Base-by-base conservation (phyloP, 2,113 vertebrate genomes). In the Eurystomus gularis region DNA sequence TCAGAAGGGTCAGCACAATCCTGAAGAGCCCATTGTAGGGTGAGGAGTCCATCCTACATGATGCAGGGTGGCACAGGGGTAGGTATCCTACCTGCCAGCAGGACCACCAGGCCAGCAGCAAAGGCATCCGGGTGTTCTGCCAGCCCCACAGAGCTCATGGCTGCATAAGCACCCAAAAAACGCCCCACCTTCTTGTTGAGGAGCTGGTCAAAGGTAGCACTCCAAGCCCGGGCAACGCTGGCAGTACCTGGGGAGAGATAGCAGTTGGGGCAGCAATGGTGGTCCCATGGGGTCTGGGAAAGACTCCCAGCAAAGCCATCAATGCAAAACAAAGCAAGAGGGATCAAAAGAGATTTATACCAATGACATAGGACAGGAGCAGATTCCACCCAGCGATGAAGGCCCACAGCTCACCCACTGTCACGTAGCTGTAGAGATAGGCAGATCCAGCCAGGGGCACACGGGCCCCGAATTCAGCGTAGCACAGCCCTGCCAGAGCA, bases 371-470 rank as follows among this genome's bases (percentile, higher is more conserved):
- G 57, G 99, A 99, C 35, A 99, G 98, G 20, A 99, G 95, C 85
- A 99, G 97, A 91, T 99, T 99, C 98, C 99, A 99, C 1, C 98
- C 99, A 1, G 99, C 97, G 7, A 98, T 91, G 78, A 99, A 99
- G 5, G 98, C 98, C 97, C 98, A 98, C 68, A 99, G 96, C 96
- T 99, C 99, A 0, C 98, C 99, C 26, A 99, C 96, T 1, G 98
- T 98, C 92, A 99, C 97, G 1, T 99, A 99, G 97, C 98, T 99
- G 98, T 99, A 99, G 26, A 99, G 98, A 95, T 99, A 99, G 18
- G 98, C 98, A 5, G 99, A 99, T 62, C 99, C 98, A 0, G 98
- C 98, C 90, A 99, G 97, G 19, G 99, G 99, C 60, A 99, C 98
- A 0, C 98, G 95, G 28, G 98, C 96, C 40, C 98, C 99, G 0